These are phyloP conservation scores for Austrolebias charrua DNA, from an alignment of 2,797 vertebrate species.

Conservation along the genomic window DNA sequence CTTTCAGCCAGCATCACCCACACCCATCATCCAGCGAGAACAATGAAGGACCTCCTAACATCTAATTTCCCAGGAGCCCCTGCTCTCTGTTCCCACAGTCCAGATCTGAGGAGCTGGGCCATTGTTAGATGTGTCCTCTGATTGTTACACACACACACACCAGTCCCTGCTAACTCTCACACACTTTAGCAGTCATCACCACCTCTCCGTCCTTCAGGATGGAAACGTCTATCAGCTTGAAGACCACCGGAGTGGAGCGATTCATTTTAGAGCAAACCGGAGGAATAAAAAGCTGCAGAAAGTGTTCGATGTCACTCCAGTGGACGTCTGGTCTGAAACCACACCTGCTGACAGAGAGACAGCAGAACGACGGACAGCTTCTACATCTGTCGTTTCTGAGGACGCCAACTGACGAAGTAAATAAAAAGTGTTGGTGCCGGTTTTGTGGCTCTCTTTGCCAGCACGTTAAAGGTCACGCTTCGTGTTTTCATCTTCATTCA, in stretches of 20 bases:
- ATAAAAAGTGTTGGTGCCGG: too few relatives aligned
- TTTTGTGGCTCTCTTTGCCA: too few relatives aligned
- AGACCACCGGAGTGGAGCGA: conserved; percentile 33
- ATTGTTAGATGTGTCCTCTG: conserved; percentile 67
- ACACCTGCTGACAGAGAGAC: conserved; percentile 36
- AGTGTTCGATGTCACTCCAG: conserved; percentile 34
- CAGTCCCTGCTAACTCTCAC: too few relatives aligned
- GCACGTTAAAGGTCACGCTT: too few relatives aligned
- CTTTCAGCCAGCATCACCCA: conserved; percentile 52
- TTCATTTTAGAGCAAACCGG: conserved; percentile 39
- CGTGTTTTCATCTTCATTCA: background rate
- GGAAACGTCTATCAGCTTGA: conserved; percentile 57
- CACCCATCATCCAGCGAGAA: conserved; percentile 61
- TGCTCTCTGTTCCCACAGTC: conserved; percentile 68
- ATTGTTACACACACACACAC: conserved; percentile 26
- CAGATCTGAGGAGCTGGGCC: conserved; percentile 39
- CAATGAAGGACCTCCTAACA: conserved; percentile 63
- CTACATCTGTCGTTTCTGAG: too few relatives aligned
- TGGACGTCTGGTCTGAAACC: too few relatives aligned
- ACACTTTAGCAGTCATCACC: background rate
- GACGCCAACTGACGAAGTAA: too few relatives aligned
- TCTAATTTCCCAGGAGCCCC: conserved; percentile 62
- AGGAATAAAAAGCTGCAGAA: conserved; percentile 38
- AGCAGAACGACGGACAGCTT: too few relatives aligned
- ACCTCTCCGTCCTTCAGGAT: conserved; percentile 10